A percentile compares a stretch with the other conserved stretches of the same genome.
These are phyloP conservation scores for Aleiodes leptofemur DNA, from an alignment of 2,888 invertebrate genomes.

Conservation along the genomic window DNA sequence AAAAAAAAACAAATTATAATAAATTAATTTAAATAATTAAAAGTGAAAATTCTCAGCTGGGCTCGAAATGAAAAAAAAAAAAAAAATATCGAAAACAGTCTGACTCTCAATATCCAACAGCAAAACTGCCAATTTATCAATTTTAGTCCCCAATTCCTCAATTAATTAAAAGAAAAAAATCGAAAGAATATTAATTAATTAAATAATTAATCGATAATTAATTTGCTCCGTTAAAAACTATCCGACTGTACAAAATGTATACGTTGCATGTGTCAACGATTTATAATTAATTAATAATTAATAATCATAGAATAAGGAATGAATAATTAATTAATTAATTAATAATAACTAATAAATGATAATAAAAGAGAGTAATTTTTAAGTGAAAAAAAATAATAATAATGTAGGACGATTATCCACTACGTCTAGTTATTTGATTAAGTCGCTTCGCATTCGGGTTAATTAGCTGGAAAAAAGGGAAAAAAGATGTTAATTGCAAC, in stretches of 20 bases:
- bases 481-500: too few relatives aligned
- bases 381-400: background rate
- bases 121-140: constrained; percentile 57
- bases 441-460: constrained; percentile 34
- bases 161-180: constrained; percentile 50
- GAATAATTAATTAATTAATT: constrained; percentile 14
- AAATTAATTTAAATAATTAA: constrained; percentile 22
- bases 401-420: constrained; percentile 29
- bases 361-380: constrained; percentile 3
- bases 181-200: constrained; percentile 46
- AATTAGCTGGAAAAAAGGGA: background rate
- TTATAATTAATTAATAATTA: constrained; percentile 20
- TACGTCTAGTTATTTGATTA: constrained; percentile 35
- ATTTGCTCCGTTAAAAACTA: constrained; percentile 29
- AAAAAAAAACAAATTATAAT: background rate
- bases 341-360: background rate
- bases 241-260: constrained; percentile 51
- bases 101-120: constrained; percentile 50
- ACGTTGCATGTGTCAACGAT: constrained; percentile 46
- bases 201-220: constrained; percentile 32
- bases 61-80: background rate
- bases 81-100: constrained; percentile 39
- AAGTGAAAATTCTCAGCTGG: constrained; percentile 26
- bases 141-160: constrained; percentile 50
- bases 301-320: background rate